Conservation (phyloP, 2,888 invertebrate genomes). For the Leucania comma region DNA sequence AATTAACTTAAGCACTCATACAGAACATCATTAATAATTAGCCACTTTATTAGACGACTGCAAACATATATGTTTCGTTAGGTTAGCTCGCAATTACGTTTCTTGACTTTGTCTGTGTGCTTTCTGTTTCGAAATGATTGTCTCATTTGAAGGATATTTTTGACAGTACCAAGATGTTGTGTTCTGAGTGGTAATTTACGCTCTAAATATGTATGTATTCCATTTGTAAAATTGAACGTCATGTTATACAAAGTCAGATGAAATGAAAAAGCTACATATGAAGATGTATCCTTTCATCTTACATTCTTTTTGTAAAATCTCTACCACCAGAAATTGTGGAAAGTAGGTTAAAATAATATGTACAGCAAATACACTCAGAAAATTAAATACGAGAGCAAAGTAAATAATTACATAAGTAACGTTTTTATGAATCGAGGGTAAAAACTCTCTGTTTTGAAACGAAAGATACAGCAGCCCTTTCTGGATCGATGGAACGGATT, state of each 20-base stretch:
- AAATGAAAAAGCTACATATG: slow-evolving; percentile 19
- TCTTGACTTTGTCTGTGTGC: slow-evolving; percentile 23
- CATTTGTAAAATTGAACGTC: slow-evolving; percentile 24
- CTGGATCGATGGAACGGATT: neutral
- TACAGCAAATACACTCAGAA: slow-evolving; percentile 37
- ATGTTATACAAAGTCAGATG: neutral
- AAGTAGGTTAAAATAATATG: slow-evolving; percentile 40
- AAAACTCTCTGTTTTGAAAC: neutral
- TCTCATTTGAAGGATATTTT: slow-evolving; percentile 6
- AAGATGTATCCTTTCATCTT: slow-evolving; percentile 18
- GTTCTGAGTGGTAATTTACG: slow-evolving; percentile 1
- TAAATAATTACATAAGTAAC: slow-evolving; percentile 38
- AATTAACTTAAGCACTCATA: slow-evolving; percentile 45
- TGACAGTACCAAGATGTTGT: neutral
- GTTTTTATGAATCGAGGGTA: slow-evolving; percentile 28
- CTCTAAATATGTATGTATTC: slow-evolving; percentile 15
- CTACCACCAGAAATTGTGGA: slow-evolving; percentile 13
- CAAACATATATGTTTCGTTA: slow-evolving; percentile 44
- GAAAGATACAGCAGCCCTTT: neutral
- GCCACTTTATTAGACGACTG: slow-evolving; percentile 41
- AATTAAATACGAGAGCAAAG: slow-evolving; percentile 44
- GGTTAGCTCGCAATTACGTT: slow-evolving; percentile 35
- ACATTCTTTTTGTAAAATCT: slow-evolving; percentile 30
- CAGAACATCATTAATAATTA: slow-evolving; percentile 56
- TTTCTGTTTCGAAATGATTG: slow-evolving; percentile 18